Conservation (phyloP, 92 coral and sea anemone genomes). For the Isaurus tuberculatus region DNA sequence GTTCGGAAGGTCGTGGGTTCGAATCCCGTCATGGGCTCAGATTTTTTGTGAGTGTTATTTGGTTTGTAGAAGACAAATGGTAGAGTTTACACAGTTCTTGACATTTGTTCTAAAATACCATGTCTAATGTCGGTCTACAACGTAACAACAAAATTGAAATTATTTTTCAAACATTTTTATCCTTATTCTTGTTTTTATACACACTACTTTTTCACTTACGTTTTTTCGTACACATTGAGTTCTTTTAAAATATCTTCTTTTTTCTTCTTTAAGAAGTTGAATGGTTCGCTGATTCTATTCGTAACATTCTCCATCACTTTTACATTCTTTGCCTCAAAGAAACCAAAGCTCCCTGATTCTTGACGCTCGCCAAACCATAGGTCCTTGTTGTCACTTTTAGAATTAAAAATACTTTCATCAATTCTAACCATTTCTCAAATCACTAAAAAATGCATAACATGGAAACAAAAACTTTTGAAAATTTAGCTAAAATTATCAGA, state of each 20-base stretch:
- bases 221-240: conserved; percentile 3
- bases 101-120: no score
- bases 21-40: no score
- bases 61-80: no score
- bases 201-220: background rate
- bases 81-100: no score
- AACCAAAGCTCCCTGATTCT: conserved; percentile 12
- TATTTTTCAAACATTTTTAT: background rate
- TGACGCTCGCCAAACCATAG: conserved; percentile 32
- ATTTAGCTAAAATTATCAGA: no score
- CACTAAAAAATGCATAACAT: background rate
- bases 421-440: background rate
- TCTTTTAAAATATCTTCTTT: background rate
- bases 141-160: no score
- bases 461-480: background rate
- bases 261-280: background rate
- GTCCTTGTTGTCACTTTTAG: background rate
- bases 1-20: no score
- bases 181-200: no score
- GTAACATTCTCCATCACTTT: background rate
- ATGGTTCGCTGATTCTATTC: conserved; percentile 14
- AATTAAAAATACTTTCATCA: background rate
- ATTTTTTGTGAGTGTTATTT: no score
- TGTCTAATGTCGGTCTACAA: background rate
- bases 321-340: conserved; percentile 10